Percentiles rank a stretch among this genome's conserved stretches.
Conservation (phyloP, 92 coral and sea anemone genomes). For the Anthopleura xanthogrammica region DNA sequence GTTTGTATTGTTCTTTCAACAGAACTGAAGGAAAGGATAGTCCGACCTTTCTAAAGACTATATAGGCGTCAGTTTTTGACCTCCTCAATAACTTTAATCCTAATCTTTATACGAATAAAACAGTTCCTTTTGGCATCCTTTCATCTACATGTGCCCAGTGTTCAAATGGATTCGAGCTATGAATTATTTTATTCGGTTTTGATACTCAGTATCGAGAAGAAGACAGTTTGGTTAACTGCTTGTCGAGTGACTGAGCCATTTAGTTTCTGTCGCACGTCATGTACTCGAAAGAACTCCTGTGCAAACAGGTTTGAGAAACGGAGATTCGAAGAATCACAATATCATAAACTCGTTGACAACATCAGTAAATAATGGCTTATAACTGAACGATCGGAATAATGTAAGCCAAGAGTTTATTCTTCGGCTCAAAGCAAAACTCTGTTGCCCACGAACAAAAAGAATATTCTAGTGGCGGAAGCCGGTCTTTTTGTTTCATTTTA, state of each 20-base stretch:
- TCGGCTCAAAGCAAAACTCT: neutral
- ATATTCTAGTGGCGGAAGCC: neutral
- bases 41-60: neutral
- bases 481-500: neutral
- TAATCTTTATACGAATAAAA: neutral
- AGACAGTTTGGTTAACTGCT: neutral
- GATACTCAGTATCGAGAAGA: neutral
- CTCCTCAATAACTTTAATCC: neutral
- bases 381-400: slow-evolving; percentile 6
- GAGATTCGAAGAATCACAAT: neutral
- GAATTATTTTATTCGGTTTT: neutral
- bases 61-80: neutral
- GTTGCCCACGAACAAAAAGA: neutral
- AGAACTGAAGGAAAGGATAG: neutral
- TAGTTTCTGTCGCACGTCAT: neutral
- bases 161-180: neutral
- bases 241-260: neutral
- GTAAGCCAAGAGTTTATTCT: slow-evolving; percentile 9
- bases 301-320: slow-evolving; percentile 11
- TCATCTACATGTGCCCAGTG: neutral
- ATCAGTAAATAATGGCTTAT: slow-evolving; percentile 16
- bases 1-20: slow-evolving; percentile 22
- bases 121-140: neutral
- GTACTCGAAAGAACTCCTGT: slow-evolving; percentile 5
- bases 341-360: slow-evolving; percentile 30